phyloP scores from a whole-genome alignment of 1,140 invertebrate species.

The Nebria ingens region DNA sequence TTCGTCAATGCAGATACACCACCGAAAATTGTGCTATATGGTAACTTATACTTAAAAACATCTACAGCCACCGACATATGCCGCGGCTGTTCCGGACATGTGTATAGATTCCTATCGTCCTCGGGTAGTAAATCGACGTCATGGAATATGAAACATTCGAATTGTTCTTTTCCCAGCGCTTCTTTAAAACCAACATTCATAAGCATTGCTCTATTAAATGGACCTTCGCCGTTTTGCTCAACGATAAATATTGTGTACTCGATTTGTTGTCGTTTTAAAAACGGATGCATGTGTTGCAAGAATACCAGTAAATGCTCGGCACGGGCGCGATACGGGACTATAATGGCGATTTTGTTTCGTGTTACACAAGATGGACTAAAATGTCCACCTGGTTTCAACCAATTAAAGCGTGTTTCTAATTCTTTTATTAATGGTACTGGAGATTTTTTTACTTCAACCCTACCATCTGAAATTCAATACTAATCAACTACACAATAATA shows the following conservation, averaged over 20 bases:
- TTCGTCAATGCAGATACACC: slow-evolving; percentile 77
- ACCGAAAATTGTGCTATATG: slow-evolving; percentile 80
- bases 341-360: slow-evolving; percentile 71
- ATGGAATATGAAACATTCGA: slow-evolving; percentile 91
- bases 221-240: slow-evolving; percentile 68
- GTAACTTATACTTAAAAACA: slow-evolving; percentile 80
- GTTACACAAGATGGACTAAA: slow-evolving; percentile 70
- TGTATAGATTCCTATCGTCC: slow-evolving; percentile 86
- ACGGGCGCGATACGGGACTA: slow-evolving; percentile 82
- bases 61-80: slow-evolving; percentile 94
- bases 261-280: slow-evolving; percentile 80
- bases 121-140: slow-evolving; percentile 91
- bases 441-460: slow-evolving; percentile 34
- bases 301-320: slow-evolving; percentile 73
- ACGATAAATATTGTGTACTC: slow-evolving; percentile 92
- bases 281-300: slow-evolving; percentile 81
- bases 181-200: slow-evolving; percentile 94
- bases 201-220: slow-evolving; percentile 85
- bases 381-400: slow-evolving; percentile 57
- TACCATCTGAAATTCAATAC: slow-evolving; percentile 34
- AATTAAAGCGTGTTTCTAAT: slow-evolving; percentile 36
- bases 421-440: slow-evolving; percentile 35
- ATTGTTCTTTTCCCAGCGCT: slow-evolving; percentile 62
- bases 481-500: too few relatives aligned
- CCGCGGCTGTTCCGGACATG: slow-evolving; percentile 77